phyloP scores from a whole-genome alignment of 64 coral and sea anemone genomes.

The Stichodactyla helianthus region DNA sequence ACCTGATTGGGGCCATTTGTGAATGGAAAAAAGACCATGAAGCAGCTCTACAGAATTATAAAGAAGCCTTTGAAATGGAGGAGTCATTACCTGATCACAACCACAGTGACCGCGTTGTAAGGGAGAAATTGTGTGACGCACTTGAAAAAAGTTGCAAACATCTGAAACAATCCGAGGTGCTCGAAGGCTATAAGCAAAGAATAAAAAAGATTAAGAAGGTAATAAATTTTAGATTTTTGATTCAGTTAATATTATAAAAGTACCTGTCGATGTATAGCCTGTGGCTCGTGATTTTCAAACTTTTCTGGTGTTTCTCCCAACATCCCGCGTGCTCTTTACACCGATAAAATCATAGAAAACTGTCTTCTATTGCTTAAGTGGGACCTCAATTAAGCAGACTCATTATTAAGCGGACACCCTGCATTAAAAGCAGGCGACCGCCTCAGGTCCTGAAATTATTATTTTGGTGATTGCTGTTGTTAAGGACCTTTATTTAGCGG shows the following conservation, averaged over 20 bases:
- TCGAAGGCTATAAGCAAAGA: background rate
- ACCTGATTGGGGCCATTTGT: slow-evolving; percentile 40
- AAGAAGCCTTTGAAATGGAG: slow-evolving; percentile 43
- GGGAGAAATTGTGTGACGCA: background rate
- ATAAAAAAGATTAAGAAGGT: background rate
- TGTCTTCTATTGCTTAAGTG: no score
- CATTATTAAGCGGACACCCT: no score
- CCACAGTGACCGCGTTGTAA: slow-evolving; percentile 20
- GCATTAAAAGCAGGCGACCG: no score
- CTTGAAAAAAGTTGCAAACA: slow-evolving; percentile 9
- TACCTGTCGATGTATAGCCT: background rate
- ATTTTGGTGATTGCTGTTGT: no score
- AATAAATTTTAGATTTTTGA: background rate
- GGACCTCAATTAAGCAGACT: no score
- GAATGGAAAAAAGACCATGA: slow-evolving; percentile 13
- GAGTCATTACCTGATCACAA: slow-evolving; percentile 39
- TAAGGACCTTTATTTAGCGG: no score
- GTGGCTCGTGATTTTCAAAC: no score
- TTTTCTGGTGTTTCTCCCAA: no score
- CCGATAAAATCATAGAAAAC: no score
- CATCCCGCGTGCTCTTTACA: no score
- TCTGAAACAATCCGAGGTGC: background rate
- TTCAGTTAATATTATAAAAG: background rate
- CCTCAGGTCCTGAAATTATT: no score
- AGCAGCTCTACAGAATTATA: slow-evolving; percentile 36